Evolutionary conservation across 2,888 invertebrate species (phyloP).

Genomic region (Callyntrura sp.): DNA sequence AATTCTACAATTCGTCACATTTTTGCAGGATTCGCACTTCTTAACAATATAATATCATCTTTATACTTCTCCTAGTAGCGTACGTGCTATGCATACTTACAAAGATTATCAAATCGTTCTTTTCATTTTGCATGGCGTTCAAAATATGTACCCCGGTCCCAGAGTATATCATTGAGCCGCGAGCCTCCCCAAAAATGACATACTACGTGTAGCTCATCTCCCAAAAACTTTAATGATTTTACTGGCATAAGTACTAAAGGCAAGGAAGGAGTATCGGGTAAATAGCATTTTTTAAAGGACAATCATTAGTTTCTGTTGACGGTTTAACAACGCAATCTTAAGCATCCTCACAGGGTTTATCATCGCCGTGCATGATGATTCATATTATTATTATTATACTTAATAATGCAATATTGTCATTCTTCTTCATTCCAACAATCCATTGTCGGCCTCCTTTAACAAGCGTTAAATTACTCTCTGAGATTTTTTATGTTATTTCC

Average conservation of each 20-base stretch:
- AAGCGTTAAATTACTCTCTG: background rate
- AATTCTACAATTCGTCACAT: constrained; percentile 21
- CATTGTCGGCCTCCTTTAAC: constrained; percentile 31
- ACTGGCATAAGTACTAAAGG: background rate
- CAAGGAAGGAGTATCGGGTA: background rate
- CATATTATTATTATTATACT: background rate
- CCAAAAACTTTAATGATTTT: background rate
- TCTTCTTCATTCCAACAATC: constrained; percentile 1
- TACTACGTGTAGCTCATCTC: background rate
- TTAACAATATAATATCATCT: background rate
- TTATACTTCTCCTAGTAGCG: background rate
- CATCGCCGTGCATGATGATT: background rate
- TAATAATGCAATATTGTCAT: constrained; percentile 2
- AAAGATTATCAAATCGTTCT: background rate
- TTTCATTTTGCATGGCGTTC: background rate
- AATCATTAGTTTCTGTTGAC: background rate
- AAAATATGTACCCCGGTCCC: background rate
- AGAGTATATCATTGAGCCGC: background rate
- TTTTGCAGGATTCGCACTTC: background rate
- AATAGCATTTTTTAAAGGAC: background rate
- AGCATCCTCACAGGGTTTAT: background rate
- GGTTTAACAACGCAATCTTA: background rate
- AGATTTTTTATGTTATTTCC: constrained; percentile 24
- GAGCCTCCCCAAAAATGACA: background rate
- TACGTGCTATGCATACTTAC: background rate